A percentile compares a stretch with the other conserved stretches of the same genome.
phyloP scores from a whole-genome alignment of 64 coral and sea anemone genomes.

The Orbicella faveolata region DNA sequence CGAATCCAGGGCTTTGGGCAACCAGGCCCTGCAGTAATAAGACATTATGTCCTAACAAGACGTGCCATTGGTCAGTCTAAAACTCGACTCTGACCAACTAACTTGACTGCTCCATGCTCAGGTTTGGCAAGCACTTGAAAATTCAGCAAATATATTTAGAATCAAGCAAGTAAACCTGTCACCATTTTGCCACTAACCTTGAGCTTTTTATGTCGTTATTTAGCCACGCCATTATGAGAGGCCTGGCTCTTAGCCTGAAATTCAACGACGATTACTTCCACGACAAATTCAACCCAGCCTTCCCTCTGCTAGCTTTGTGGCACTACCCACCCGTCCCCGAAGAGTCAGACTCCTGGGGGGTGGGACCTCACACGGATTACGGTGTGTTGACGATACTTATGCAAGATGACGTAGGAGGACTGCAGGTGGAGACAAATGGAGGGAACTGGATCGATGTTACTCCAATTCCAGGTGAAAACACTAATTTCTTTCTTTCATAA shows the following conservation, averaged over 20 bases:
- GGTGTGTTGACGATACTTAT: slow-evolving; percentile 56
- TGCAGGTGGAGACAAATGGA: slow-evolving; percentile 35
- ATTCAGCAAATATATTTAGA: too few relatives aligned
- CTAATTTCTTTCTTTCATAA: background rate
- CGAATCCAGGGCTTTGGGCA: too few relatives aligned
- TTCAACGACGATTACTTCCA: slow-evolving; percentile 28
- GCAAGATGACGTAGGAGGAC: slow-evolving; percentile 69
- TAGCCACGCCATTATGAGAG: slow-evolving; percentile 34
- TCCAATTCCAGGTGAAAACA: slow-evolving; percentile 38
- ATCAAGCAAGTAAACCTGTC: background rate
- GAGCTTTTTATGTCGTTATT: background rate
- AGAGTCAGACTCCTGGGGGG: slow-evolving; percentile 35
- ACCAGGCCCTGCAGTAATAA: too few relatives aligned
- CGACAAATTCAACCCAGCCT: slow-evolving; percentile 36
- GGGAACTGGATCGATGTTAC: slow-evolving; percentile 69
- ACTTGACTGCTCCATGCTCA: too few relatives aligned
- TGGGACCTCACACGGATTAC: slow-evolving; percentile 73
- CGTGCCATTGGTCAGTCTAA: too few relatives aligned
- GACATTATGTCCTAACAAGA: too few relatives aligned
- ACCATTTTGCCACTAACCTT: background rate
- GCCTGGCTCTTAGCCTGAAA: slow-evolving; percentile 31
- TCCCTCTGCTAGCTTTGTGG: slow-evolving; percentile 34
- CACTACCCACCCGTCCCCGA: slow-evolving; percentile 53
- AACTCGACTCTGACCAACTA: too few relatives aligned
- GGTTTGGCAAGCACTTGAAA: too few relatives aligned